phyloP scores from a whole-genome alignment of 2,797 vertebrate species.

The Pachyuromys duprasi region DNA sequence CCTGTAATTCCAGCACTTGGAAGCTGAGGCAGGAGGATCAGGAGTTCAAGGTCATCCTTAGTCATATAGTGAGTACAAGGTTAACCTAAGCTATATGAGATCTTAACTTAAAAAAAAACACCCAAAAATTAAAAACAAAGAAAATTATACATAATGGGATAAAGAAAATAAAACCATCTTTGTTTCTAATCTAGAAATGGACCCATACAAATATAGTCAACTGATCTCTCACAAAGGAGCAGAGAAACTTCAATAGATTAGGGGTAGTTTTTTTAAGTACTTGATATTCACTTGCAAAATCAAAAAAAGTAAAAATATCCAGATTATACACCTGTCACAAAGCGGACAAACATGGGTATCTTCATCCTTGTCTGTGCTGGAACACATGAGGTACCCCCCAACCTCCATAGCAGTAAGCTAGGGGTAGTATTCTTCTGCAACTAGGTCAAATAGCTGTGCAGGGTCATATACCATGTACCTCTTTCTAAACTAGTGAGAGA shows the following conservation, averaged over 20 bases:
- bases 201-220: background rate
- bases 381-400: background rate
- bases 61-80: background rate
- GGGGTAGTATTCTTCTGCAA: no score
- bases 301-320: background rate
- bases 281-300: background rate
- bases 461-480: background rate
- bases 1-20: background rate
- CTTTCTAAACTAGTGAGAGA: background rate
- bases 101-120: background rate
- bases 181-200: background rate
- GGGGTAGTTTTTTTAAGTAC: background rate
- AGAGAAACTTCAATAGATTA: background rate
- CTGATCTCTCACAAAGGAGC: background rate
- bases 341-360: background rate
- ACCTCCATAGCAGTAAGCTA: no score
- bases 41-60: background rate
- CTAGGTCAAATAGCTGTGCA: background rate
- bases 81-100: background rate
- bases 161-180: background rate
- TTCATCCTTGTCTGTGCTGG: background rate
- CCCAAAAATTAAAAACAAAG: background rate
- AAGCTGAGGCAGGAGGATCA: background rate
- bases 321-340: background rate
- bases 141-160: background rate